Conservation (phyloP, 1,140 invertebrate genomes). For the Ostrea edulis region DNA sequence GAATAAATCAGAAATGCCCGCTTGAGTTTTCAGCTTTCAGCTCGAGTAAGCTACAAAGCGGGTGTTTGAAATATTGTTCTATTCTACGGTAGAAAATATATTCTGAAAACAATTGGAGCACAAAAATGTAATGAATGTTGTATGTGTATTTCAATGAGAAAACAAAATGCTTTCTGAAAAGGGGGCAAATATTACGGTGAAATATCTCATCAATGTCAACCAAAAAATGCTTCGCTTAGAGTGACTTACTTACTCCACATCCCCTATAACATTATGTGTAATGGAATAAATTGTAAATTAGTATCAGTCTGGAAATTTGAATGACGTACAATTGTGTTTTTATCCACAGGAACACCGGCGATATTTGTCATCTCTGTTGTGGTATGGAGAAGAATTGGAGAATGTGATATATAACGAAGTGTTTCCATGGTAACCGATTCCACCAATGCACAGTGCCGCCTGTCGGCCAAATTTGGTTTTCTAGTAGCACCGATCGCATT, state of each 20-base stretch:
- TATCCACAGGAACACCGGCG: not conserved
- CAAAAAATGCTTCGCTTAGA: not conserved
- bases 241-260: too few species aligned
- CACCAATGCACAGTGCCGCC: not conserved
- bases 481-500: not conserved
- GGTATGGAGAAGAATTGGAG: not conserved
- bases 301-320: not conserved
- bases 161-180: not conserved
- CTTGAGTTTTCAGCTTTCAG: too few species aligned
- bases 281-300: not conserved
- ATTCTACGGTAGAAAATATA: too few species aligned
- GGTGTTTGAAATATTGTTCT: too few species aligned
- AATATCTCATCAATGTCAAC: not conserved
- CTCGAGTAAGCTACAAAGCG: too few species aligned
- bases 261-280: not conserved
- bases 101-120: too few species aligned
- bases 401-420: constrained; percentile 22
- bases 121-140: not conserved
- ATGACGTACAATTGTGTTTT: not conserved
- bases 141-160: not conserved
- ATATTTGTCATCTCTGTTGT: not conserved
- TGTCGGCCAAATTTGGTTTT: constrained; percentile 8
- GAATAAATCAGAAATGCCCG: too few species aligned
- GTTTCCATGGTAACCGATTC: constrained; percentile 25
- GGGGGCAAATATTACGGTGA: not conserved